Evolutionary conservation across 2,797 vertebrate species (phyloP), one percentile per base, ranked within the genome.

Genomic region (Thaleichthys pacificus): DNA sequence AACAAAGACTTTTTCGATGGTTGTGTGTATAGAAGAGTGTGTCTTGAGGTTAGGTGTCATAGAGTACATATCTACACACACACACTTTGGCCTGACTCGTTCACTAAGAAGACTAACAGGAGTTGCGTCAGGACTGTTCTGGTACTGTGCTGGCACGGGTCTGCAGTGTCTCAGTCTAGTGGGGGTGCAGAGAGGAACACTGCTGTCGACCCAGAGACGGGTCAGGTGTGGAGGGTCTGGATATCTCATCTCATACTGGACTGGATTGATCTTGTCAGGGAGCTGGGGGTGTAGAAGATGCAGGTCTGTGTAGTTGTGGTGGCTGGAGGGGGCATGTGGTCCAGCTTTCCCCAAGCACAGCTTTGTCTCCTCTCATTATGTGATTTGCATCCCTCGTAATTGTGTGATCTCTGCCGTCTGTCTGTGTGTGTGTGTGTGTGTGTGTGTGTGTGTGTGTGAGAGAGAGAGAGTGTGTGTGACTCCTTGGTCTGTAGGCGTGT

Each of bases 351-450:
- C 68, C 76, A 76, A 80, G 75, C 76, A 1, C 21, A 61, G 78
- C 83, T 90, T 87, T 88, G 86, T 88, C 87, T 38, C 71, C 58
- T 88, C 84, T 75, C 80, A 85, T 89, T 87, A 89, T 72, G 42
- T 83, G 82, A 89, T 82, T 85, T 78, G 74, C 64, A 74, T 82
- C 69, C n/a, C 22, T 61, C 68, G 69, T 76, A 79, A 77, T 67
- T 22, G 54, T 78, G 69, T 67, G 81, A 85, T 78, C 80, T 80
- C 61, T 69, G 69, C 82, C 84, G 61, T 82, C 82, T 88, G 90
- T 81, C 62, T 42, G 63, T 75, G 32, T 73, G 58, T 73, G n/a
- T 79, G 1, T 69, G 21, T 70, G 71, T 21, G 28, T 47, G 12
- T 47, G 12, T 22, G 17, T 61, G 26, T 72, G 24, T 24, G 51